Evolutionary conservation across 2,113 vertebrate genomes (phyloP), one percentile per base, ranked within the genome.

Genomic region (Chaenocephalus aceratus): DNA sequence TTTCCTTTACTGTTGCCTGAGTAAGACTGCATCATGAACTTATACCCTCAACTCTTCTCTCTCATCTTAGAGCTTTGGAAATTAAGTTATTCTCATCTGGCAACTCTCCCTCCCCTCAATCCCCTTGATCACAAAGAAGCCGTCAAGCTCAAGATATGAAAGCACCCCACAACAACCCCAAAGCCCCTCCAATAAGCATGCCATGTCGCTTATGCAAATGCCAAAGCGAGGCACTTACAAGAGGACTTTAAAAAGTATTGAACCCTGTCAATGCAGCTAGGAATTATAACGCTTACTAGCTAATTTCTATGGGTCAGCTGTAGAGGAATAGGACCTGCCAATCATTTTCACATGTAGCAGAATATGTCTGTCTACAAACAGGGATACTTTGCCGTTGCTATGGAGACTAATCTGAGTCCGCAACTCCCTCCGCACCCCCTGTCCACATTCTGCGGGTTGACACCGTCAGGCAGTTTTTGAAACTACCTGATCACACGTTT

Each of bases 271-370:
- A 95, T 95, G 96, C 95, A 96, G 95, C 95, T 93, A 94, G 95
- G 95, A 96, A 96, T 97, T 97, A 97, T 96, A 97, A 97, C 95
- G 96, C 96, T 96, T 96, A 97, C 96, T 97, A 95, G 95, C 96
- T 97, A 96, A 98, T 97, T 98, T 98, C 96, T 97, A 96, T 97
- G 96, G 97, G 97, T 98, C 97, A 98, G 96, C 96, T 97, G 96
- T 95, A 95, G 95, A 96, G 96, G 95, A 97, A 97, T 96, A 96
- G 96, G 36, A 96, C 94, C 95, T 97, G 97, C 96, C 97, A 99
- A 97, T 98, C 97, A 97, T 96, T 96, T 97, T 97, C 96, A 96
- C 95, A 97, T 98, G 97, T 97, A 96, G 96, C 96, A 97, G 96
- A 97, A 97, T 97, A 95, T 97, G 96, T 97, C 96, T 95, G 95